Percentiles rank a stretch among this genome's conserved stretches.
These are phyloP conservation scores for Plagodis pulveraria DNA, from an alignment of 2,888 invertebrate species.

Conservation along the genomic window DNA sequence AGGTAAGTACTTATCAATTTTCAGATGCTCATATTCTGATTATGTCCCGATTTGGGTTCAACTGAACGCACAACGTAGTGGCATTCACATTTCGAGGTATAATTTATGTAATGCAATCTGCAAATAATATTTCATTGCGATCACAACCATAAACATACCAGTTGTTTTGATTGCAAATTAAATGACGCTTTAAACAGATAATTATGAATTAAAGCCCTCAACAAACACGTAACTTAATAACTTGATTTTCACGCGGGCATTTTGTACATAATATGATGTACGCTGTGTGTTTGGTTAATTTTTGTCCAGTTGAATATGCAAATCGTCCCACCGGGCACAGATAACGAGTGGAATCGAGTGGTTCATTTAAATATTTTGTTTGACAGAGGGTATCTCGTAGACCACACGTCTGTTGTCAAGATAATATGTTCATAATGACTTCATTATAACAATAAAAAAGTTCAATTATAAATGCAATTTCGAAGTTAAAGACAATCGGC, in stretches of 20 bases:
- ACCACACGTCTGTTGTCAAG: slow-evolving; percentile 7
- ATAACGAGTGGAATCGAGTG: slow-evolving; percentile 12
- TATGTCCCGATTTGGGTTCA: too few relatives aligned
- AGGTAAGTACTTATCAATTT: too few relatives aligned
- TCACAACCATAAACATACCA: neutral
- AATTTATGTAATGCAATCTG: too few relatives aligned
- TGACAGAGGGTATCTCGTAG: neutral
- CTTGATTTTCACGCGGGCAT: slow-evolving; percentile 1
- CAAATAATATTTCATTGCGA: neutral
- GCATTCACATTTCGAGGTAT: too few relatives aligned
- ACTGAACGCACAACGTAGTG: too few relatives aligned
- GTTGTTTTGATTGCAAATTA: slow-evolving; percentile 12
- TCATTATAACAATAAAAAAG: too few relatives aligned
- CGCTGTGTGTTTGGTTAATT: slow-evolving; percentile 12
- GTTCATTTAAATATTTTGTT: slow-evolving; percentile 11
- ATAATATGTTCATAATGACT: too few relatives aligned
- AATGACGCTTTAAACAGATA: slow-evolving; percentile 14
- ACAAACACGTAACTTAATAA: slow-evolving; percentile 3
- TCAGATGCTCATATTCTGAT: too few relatives aligned
- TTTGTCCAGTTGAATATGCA: slow-evolving; percentile 21
- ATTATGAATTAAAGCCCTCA: slow-evolving; percentile 7
- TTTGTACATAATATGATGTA: slow-evolving; percentile 1
- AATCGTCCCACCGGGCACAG: slow-evolving; percentile 14
- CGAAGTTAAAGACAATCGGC: too few relatives aligned
- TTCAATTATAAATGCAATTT: too few relatives aligned